These are phyloP conservation scores for Chalcis sispes DNA, from an alignment of 2,888 invertebrate species.

Conservation along the genomic window DNA sequence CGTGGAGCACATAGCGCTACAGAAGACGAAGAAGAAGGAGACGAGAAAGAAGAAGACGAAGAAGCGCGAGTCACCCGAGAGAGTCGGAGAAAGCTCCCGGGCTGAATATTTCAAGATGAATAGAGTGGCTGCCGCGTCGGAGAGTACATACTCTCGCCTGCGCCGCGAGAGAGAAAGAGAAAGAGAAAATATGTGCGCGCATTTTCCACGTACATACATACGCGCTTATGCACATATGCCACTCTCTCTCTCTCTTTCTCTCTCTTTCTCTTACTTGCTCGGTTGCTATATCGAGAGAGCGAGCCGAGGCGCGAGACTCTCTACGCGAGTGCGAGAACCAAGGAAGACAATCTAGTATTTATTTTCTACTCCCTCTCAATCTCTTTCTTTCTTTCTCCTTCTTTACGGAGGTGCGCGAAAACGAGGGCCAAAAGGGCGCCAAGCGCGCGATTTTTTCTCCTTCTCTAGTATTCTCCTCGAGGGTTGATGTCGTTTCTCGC, in stretches of 20 bases:
- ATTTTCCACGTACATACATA: not conserved
- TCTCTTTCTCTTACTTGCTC: too few relatives aligned
- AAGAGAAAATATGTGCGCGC: too few relatives aligned
- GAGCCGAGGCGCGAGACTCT: conserved; percentile 5
- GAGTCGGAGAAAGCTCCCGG: conserved; percentile 54
- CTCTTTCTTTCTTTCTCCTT: not conserved
- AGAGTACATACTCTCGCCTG: conserved; percentile 10
- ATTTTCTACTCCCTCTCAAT: conserved; percentile 22
- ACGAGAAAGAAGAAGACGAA: conserved; percentile 35
- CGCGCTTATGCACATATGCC: not conserved
- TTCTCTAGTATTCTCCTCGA: not conserved
- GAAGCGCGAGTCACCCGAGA: conserved; percentile 22
- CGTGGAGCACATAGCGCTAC: too few relatives aligned
- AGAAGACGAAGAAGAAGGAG: too few relatives aligned
- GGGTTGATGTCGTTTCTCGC: not conserved
- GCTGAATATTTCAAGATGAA: conserved; percentile 57
- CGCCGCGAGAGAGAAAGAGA: too few relatives aligned
- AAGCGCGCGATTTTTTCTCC: not conserved
- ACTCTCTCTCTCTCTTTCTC: conserved; percentile 6
- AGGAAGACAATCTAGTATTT: conserved; percentile 38
- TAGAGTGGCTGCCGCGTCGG: conserved; percentile 53
- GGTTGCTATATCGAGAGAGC: conserved; percentile 19
- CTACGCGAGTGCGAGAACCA: not conserved
- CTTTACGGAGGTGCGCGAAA: not conserved
- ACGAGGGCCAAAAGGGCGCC: conserved; percentile 21